Base-by-base conservation (phyloP, 35 echinoderm and acorn worm genomes). In the Ophioderma brevispina region DNA sequence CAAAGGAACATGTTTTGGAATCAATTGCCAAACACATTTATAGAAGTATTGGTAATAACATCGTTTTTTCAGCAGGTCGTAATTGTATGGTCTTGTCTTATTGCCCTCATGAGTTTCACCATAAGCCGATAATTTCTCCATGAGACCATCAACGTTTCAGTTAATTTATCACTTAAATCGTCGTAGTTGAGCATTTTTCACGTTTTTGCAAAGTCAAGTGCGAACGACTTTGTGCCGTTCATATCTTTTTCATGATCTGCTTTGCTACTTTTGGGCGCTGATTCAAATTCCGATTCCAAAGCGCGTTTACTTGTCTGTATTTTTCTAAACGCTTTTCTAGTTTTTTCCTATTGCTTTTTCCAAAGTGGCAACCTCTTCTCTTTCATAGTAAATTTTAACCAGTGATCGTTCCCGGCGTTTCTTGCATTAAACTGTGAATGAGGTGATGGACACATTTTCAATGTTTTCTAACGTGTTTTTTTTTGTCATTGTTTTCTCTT, bases 21-120 rank as follows among this genome's bases (percentile, higher is more conserved):
- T 0, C 37, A 87, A 77, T 0, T 87, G 23, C 56, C 63, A 87
- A 18, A 87, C 85, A 77, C 85, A 87, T 33, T 86, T 86, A 36
- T 86, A 55, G 17, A 86, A 21, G 34, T 70, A 19, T 35, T 49
- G 84, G 1, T 10, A 0, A 86, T 35, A 86, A 10, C 34, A 59
- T 3, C 18, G 33, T 18, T 86, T 86, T 55, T 86, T 55, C 1
- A 0, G 8, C 30, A 70, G 33, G 35, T 64, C 64, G 19, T 70
- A 86, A 35, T 42, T 39, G n/a, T 25, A 82, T 46, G 23, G 39
- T 38, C n/a, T 42, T 38, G 19, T 38, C 36, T 82, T 70, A 8
- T 32, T 40, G 37, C 31, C 35, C 46, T 82, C 80, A 49, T 19
- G 35, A 82, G 80, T 32, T 33, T 42, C 23, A 37, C 80, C 25